Conservation (phyloP, 2,113 vertebrate species). For the Clupea harengus region DNA sequence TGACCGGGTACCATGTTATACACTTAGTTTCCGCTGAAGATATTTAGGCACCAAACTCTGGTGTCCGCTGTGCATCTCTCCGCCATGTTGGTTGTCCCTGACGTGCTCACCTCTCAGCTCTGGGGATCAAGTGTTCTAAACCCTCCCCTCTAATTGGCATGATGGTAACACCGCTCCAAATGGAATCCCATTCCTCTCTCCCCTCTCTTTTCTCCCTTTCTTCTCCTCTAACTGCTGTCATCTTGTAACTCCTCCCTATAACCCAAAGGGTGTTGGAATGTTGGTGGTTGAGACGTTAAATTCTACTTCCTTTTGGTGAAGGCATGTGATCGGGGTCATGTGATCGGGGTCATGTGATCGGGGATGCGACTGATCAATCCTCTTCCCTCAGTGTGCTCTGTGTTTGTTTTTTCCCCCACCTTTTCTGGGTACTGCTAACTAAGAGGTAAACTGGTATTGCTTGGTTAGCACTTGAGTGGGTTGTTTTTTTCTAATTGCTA, state of each 20-base stretch:
- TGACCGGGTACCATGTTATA: neutral
- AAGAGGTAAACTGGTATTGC: neutral
- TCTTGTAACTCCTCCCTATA: neutral
- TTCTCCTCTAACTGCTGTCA: neutral
- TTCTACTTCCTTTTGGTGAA: neutral
- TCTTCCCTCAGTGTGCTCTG: neutral
- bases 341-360: too few relatives aligned
- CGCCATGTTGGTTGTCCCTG: conserved; percentile 56
- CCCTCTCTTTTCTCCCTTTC: neutral
- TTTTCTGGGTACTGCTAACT: neutral
- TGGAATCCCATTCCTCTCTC: neutral
- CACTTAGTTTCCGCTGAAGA: neutral
- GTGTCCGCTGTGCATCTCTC: conserved; percentile 40
- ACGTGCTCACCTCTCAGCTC: conserved; percentile 39
- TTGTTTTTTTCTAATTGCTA: neutral
- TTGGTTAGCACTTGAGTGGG: neutral
- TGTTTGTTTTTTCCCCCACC: neutral
- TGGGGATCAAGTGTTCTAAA: neutral
- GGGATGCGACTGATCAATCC: neutral
- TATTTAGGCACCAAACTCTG: neutral
- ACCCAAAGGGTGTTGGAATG: neutral
- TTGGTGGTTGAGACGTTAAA: neutral
- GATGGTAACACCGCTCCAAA: neutral
- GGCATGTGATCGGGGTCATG: neutral
- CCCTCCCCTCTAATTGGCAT: conserved; percentile 13